Base-by-base conservation (phyloP, 2,888 invertebrate species). In the Lasioglossum morio region DNA sequence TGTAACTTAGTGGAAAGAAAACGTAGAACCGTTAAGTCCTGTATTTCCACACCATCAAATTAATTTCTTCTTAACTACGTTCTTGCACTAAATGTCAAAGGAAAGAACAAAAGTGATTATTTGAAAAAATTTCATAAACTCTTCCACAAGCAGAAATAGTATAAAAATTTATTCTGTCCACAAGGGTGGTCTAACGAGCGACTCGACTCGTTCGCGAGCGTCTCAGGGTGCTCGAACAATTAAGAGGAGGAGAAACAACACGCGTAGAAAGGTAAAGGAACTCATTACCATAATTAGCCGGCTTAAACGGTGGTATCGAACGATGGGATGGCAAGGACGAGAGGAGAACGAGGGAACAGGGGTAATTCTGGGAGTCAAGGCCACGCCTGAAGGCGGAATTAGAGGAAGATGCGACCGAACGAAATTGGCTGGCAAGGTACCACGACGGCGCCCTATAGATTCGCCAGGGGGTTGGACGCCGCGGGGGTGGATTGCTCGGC, bases 341-440 rank as follows among this genome's bases (percentile, higher is more conserved):
- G 30, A 40, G 77, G n/a, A 30, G 14, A 69, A 73, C 4, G 16
- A 77, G 27, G 34, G n/a, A 72, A 37, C 46, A n/a, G 57, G 8
- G 43, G 46, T 69, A 66, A 16, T 80, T 34, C 43, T 53, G 7
- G 76, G 37, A 78, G 80, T 66, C 72, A 73, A 82, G 69, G 60
- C 40, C 60, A 75, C 37, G 34, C 72, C 78, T 46, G 72, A 69
- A 66, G 83, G 40, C 75, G 86, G 72, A 87, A 88, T 87, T 86
- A 87, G 87, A 86, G 88, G 81, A 81, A 77, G 88, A 87, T 76
- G 73, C 84, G 85, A 85, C 85, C 82, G 81, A 87, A 88, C 85
- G 88, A 86, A 91, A 91, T 91, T 91, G 91, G 87, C 75, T 88
- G 79, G 81, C 82, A 77, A 92, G 84, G 85, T 87, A 91, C 86